These are phyloP conservation scores for Eira barbara DNA, from an alignment of 2,113 vertebrate species.

Conservation along the genomic window DNA sequence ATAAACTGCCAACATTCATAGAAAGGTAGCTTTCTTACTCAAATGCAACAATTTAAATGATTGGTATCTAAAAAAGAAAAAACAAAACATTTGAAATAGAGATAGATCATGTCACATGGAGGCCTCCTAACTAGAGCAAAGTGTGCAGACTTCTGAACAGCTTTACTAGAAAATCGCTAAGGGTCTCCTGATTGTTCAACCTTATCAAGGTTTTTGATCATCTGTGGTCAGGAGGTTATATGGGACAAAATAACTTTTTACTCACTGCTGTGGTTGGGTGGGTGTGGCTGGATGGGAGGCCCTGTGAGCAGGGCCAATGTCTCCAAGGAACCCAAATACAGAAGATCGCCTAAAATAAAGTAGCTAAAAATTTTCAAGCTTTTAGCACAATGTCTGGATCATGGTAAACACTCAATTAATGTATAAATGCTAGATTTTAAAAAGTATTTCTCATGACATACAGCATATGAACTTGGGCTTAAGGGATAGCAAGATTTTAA, in stretches of 20 bases:
- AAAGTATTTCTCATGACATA: neutral
- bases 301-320: neutral
- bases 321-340: neutral
- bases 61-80: constrained; percentile 88
- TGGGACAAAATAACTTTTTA: neutral
- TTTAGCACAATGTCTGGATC: neutral
- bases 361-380: neutral
- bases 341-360: neutral
- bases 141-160: neutral
- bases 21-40: constrained; percentile 92
- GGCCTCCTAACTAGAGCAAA: neutral
- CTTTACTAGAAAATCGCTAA: neutral
- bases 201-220: neutral
- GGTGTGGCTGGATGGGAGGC: neutral
- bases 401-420: neutral
- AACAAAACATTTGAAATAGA: neutral
- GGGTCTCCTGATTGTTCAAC: neutral
- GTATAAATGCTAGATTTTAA: neutral
- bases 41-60: constrained; percentile 97
- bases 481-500: neutral
- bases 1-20: constrained; percentile 90
- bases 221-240: neutral
- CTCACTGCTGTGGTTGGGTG: neutral
- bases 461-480: neutral
- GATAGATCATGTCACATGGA: neutral